Base-by-base conservation (phyloP, 2,113 vertebrate genomes). In the Rhipidura dahli region DNA sequence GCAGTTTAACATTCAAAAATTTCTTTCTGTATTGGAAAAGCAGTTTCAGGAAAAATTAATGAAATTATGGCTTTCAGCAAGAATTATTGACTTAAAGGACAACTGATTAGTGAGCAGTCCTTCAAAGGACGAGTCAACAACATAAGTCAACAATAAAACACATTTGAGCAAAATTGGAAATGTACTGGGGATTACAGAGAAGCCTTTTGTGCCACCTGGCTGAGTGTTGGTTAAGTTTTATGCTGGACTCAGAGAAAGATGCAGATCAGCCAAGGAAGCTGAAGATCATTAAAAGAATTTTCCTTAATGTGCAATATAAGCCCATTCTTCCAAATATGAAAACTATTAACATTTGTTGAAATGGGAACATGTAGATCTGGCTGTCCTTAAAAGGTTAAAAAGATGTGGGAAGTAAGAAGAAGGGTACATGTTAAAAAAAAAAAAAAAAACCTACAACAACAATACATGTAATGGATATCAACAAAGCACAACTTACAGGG, bases 401-500 rank as follows among this genome's bases (percentile, higher is more conserved):
- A 53, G 10, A 53, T 0, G 4, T 6, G 12, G 7, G 30, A 65
- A 63, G 26, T 3, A 42, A 18, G 50, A 8, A 39, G 26, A 82
- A 39, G 3, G 3, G 6, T 9, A 15, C 2, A 4, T 1, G 3
- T 24, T 1, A 47, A 94, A 70, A 39, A 31, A 70, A 49, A 31
- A 93, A 92, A 73, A 66, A 91, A 70, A 16, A 87, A 44, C 6
- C 12, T 50, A 28, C 15, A 69, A 70, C 65, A 90, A 87, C 51
- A 92, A 76, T 12, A 56, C 10, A 24, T 54, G 42, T 72, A 93
- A 96, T 30, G 73, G 81, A 92, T 65, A 94, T 69, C 27, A 42
- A 89, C 65, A 96, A 94, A 97, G 83, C 54, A 68, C 73, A 83
- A 53, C 72, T 96, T 91, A 72, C 27, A 80, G 49, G 60, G 68